Evolutionary conservation across 2,113 vertebrate genomes (phyloP), one percentile per base, ranked within the genome.

Genomic region (Prunella himalayana): DNA sequence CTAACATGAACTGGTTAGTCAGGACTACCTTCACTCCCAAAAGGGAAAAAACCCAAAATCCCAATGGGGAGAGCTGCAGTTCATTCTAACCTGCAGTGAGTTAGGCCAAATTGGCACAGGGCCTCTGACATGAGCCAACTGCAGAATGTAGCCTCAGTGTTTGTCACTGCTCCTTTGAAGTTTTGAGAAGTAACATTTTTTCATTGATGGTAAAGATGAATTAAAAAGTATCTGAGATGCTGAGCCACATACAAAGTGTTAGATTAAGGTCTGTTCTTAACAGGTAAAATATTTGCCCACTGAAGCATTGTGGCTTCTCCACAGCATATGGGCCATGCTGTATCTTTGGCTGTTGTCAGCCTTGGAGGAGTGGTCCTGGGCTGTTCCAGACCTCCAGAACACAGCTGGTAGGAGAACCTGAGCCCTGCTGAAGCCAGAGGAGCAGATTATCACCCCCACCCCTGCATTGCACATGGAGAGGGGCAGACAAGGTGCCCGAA

Each of bases 1-100:
- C 93, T 89, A 91, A 96, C 75, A 39, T 75, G 93, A 97, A 37
- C 70, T 90, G 87, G 69, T 49, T 90, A 94, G 93, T 96, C 92
- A 97, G 83, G 84, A 71, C 59, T 86, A 49, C 21, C 49, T 19
- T 15, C 9, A 25, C n/a, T 69, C 31, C 33, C 10, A 33, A 92
- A 82, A 78, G 42, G 35, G 15, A 79, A 91, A 85, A 66, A 47
- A 2, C 15, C 8, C 8, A 6, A 92, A 63, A 93, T 90, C 60
- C 68, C 68, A 44, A 0, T 25, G 86, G 33, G 45, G 41, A 95
- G 68, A 82, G 45, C 61, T 92, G 64, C 71, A 79, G 84, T 57
- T 88, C 35, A 77, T 92, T 86, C 64, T 77, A 15, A 82, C 60
- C 42, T 51, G 63, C 65, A 70, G 57, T 16, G 20, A 60, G 59